phyloP scores from a whole-genome alignment of 2,113 vertebrate genomes.

The Bufo bufo region DNA sequence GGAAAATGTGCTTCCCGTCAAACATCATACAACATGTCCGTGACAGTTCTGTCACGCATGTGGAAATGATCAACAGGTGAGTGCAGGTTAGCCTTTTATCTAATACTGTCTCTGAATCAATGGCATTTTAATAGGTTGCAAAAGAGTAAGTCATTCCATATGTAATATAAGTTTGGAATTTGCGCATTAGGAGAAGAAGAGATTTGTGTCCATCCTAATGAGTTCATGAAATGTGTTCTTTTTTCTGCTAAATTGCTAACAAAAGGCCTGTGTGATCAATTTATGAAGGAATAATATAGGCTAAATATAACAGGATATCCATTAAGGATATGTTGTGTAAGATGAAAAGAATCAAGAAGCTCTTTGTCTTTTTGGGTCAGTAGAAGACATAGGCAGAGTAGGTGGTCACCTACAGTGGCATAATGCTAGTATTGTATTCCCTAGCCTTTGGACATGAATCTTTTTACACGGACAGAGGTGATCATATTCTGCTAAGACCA shows the following conservation, averaged over 20 bases:
- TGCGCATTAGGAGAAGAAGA: not conserved
- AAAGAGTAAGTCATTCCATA: conserved; percentile 25
- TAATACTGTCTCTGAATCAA: not conserved
- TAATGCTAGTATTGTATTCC: too few species aligned
- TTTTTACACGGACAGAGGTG: too few species aligned
- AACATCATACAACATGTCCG: conserved; percentile 36
- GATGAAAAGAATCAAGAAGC: too few species aligned
- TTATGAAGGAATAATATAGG: not conserved
- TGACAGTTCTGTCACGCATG: conserved; percentile 37
- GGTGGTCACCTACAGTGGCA: too few species aligned
- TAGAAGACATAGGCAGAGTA: too few species aligned
- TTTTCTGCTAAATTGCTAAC: not conserved
- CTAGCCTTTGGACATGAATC: too few species aligned
- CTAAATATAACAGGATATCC: not conserved
- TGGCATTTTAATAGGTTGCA: conserved; percentile 26
- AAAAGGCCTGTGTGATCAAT: not conserved
- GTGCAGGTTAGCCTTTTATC: conserved; percentile 14
- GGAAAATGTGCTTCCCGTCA: conserved; percentile 41
- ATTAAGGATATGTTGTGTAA: too few species aligned
- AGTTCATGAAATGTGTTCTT: not conserved
- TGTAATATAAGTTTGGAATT: not conserved
- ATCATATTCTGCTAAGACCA: too few species aligned
- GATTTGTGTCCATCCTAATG: not conserved
- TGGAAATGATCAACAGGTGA: conserved; percentile 28
- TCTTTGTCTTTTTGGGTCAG: too few species aligned